A percentile compares a stretch with the other conserved stretches of the same genome.
Conservation (phyloP, 1,140 invertebrate species). For the Penaeus vannamei region DNA sequence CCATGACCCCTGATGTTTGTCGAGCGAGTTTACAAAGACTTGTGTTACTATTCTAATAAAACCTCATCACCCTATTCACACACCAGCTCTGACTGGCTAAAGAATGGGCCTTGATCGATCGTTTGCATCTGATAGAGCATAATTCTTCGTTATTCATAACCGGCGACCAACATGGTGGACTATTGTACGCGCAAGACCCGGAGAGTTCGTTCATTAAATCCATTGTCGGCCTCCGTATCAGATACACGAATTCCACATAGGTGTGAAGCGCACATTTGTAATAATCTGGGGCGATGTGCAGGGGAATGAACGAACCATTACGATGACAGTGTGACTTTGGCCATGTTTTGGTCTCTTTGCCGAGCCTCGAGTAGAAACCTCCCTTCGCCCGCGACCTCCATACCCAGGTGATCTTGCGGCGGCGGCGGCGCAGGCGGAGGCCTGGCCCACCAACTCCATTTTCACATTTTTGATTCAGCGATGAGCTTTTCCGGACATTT, state of each 20-base stretch:
- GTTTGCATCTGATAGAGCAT: slow-evolving; percentile 45
- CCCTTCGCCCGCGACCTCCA: too few relatives aligned
- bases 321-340: slow-evolving; percentile 48
- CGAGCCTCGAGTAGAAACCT: not conserved
- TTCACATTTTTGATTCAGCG: slow-evolving; percentile 13
- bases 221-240: slow-evolving; percentile 19
- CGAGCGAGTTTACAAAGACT: slow-evolving; percentile 56
- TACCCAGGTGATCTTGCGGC: too few relatives aligned
- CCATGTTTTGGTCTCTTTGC: slow-evolving; percentile 36
- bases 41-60: slow-evolving; percentile 60
- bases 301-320: slow-evolving; percentile 49
- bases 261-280: slow-evolving; percentile 42
- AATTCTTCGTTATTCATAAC: slow-evolving; percentile 53
- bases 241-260: not conserved
- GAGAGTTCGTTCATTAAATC: slow-evolving; percentile 26
- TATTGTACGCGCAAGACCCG: slow-evolving; percentile 23
- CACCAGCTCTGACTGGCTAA: slow-evolving; percentile 55
- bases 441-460: too few relatives aligned
- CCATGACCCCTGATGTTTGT: slow-evolving; percentile 54
- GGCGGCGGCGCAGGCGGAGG: too few relatives aligned
- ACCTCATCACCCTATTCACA: slow-evolving; percentile 61
- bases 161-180: slow-evolving; percentile 23
- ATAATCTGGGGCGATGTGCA: slow-evolving; percentile 18
- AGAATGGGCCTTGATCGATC: slow-evolving; percentile 57
- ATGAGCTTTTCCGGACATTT: slow-evolving; percentile 14